These are phyloP conservation scores for Arion vulgaris DNA, from an alignment of 1,140 invertebrate genomes.

Conservation along the genomic window DNA sequence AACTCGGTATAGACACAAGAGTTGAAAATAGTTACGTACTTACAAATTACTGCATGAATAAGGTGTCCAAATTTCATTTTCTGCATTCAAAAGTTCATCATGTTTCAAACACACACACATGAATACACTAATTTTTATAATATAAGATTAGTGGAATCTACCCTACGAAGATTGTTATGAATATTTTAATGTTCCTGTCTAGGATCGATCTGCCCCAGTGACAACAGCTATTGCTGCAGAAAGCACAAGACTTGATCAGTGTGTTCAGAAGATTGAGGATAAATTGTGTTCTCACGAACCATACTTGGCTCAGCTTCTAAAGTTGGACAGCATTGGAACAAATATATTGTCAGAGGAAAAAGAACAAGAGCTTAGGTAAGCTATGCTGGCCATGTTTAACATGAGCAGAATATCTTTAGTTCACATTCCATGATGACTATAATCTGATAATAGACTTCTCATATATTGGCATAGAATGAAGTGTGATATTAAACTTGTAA, in stretches of 20 bases:
- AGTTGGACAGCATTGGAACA: constrained; percentile 59
- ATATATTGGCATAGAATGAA: not conserved
- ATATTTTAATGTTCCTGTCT: not conserved
- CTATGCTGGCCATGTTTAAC: not conserved
- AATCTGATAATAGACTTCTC: not conserved
- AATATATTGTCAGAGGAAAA: constrained; percentile 61
- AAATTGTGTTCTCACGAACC: constrained; percentile 66
- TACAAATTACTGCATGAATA: too few species aligned
- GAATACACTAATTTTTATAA: too few species aligned
- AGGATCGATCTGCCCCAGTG: constrained; percentile 12
- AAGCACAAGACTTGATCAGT: constrained; percentile 56
- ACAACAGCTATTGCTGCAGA: not conserved
- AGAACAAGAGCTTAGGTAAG: constrained; percentile 65
- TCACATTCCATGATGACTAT: too few species aligned
- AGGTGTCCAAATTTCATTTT: too few species aligned
- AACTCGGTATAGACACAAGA: too few species aligned
- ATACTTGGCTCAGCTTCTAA: constrained; percentile 65
- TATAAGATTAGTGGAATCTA: too few species aligned
- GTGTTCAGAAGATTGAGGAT: constrained; percentile 67
- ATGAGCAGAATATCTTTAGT: too few species aligned
- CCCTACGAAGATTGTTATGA: too few species aligned
- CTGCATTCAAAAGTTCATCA: too few species aligned
- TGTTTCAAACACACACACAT: too few species aligned
- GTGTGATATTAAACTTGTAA: too few species aligned
- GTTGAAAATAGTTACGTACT: too few species aligned